A percentile compares a stretch with the other conserved stretches of the same genome.
Conservation (phyloP, 2,888 invertebrate species). For the Saturnia japonica region DNA sequence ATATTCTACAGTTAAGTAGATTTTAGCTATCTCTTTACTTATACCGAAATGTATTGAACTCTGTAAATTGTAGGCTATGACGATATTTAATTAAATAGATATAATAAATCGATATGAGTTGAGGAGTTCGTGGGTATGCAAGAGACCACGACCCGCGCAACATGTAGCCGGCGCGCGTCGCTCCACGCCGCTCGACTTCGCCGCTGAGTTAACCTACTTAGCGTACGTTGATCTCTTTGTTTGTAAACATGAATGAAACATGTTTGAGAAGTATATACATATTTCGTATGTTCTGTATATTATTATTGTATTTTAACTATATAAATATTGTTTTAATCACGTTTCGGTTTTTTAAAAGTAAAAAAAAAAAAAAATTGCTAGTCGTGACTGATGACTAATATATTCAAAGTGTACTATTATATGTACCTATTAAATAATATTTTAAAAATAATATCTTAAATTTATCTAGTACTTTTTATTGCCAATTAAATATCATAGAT, state of each 20-base stretch:
- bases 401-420: neutral
- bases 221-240: slow-evolving; percentile 81
- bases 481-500: neutral
- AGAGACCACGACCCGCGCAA: slow-evolving; percentile 78
- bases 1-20: no score
- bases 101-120: slow-evolving; percentile 24
- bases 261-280: slow-evolving; percentile 24
- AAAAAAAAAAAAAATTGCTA: neutral
- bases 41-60: neutral
- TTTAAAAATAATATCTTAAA: neutral
- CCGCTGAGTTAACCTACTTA: slow-evolving; percentile 77
- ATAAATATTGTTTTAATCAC: neutral
- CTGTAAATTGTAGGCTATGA: neutral
- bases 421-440: neutral
- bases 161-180: slow-evolving; percentile 51
- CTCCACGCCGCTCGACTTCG: slow-evolving; percentile 48
- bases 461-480: neutral
- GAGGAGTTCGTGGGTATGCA: slow-evolving; percentile 32
- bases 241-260: slow-evolving; percentile 73
- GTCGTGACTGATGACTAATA: neutral
- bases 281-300: slow-evolving; percentile 37
- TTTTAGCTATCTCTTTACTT: neutral
- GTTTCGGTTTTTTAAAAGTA: neutral
- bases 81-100: neutral
- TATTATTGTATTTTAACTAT: slow-evolving; percentile 15